Evolutionary conservation across 37 sponge, comb jelly and placozoan genomes (phyloP).

Genomic region (Corticium candelabrum): DNA sequence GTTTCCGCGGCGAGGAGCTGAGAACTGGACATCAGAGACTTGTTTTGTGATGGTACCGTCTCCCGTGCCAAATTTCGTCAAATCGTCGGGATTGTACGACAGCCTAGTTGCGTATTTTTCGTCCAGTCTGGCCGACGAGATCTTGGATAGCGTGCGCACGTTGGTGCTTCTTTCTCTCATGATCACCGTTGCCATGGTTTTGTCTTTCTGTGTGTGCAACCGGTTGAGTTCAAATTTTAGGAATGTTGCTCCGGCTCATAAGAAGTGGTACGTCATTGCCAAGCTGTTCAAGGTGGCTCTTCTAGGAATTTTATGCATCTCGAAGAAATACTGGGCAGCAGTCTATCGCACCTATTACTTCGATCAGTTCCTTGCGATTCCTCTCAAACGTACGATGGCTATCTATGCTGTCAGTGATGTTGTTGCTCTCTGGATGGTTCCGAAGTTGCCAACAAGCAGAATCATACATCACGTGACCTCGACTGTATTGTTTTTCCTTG

Average conservation of each 20-base stretch:
- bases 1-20: too few species aligned
- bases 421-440: constrained; percentile 67
- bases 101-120: too few species aligned
- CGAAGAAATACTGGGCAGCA: constrained; percentile 34
- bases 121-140: too few species aligned
- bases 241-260: constrained; percentile 57
- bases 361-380: constrained; percentile 25
- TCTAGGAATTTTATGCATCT: constrained; percentile 26
- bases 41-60: too few species aligned
- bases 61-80: too few species aligned
- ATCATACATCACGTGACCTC: constrained; percentile 60
- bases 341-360: constrained; percentile 7
- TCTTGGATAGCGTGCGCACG: constrained; percentile 81
- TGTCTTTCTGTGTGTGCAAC: constrained; percentile 19
- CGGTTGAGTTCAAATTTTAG: constrained; percentile 33
- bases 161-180: constrained; percentile 50
- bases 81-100: too few species aligned
- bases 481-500: constrained; percentile 13
- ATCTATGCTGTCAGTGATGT: constrained; percentile 59
- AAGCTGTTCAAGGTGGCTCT: constrained; percentile 58
- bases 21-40: too few species aligned
- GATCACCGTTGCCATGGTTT: constrained; percentile 11
- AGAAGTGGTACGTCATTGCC: constrained; percentile 80
- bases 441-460: constrained; percentile 61
- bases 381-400: constrained; percentile 35